phyloP scores from a whole-genome alignment of 2,797 vertebrate genomes.

The Selene dorsalis region DNA sequence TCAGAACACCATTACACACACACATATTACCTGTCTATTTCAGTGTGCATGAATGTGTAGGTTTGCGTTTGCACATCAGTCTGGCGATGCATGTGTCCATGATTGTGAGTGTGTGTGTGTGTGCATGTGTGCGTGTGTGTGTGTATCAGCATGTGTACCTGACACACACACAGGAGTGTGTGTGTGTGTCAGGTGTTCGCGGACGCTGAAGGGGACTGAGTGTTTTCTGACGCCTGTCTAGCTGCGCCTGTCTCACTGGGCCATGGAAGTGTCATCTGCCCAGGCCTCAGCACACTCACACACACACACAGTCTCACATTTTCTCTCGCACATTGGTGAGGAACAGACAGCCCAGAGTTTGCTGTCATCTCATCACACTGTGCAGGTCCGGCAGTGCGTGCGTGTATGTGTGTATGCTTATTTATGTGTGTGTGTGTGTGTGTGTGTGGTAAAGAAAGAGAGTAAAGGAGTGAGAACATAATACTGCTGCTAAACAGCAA shows the following conservation, averaged over 20 bases:
- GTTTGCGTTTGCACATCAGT: constrained; percentile 16
- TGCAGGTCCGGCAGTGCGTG: constrained; percentile 65
- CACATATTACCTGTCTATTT: constrained; percentile 2
- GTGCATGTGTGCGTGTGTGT: constrained; percentile 36
- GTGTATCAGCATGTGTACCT: constrained; percentile 37
- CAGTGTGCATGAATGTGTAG: constrained; percentile 1
- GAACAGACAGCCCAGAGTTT: constrained; percentile 77
- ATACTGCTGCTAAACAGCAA: constrained; percentile 50
- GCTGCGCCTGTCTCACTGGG: constrained; percentile 80
- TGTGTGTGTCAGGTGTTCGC: constrained; percentile 63
- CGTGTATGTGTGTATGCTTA: constrained; percentile 4
- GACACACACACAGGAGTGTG: constrained; percentile 4
- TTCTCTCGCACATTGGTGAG: constrained; percentile 70
- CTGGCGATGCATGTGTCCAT: constrained; percentile 21
- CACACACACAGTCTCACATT: constrained; percentile 24
- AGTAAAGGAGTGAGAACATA: constrained; percentile 33
- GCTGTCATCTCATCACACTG: constrained; percentile 83
- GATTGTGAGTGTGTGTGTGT: constrained; percentile 29
- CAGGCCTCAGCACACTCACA: constrained; percentile 64
- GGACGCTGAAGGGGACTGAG: constrained; percentile 76
- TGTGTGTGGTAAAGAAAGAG: constrained; percentile 2
- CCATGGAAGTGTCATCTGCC: constrained; percentile 82
- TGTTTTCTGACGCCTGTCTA: constrained; percentile 82
- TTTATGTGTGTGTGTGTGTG: constrained; percentile 1
- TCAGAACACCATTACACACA: constrained; percentile 5